Base-by-base conservation (phyloP, 2,888 invertebrate species). In the Rotaria sp. region DNA sequence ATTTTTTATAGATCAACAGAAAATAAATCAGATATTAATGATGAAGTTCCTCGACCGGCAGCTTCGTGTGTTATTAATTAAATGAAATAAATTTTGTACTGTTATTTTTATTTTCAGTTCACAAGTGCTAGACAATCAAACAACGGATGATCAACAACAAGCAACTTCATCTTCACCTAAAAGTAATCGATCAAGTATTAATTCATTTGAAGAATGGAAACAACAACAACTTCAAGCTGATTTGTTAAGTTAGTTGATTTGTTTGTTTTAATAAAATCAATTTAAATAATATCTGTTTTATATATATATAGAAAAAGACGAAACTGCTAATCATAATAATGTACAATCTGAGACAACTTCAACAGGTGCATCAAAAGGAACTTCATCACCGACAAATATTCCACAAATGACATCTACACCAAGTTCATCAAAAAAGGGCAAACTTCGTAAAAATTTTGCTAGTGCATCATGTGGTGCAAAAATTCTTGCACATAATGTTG, bases 381-480 rank as follows among this genome's bases (percentile, higher is more conserved):
- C 45, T 24, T 80, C 45, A 45, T n/a, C 80, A 8, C 5, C 80
- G 3, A 45, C 45, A n/a, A 41, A 26, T 45, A 10, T 1, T 21
- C 67, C 35, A 67, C 67, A 35, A 7, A 18, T 30, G 1, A 4
- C 35, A 35, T 67, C 67, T 13, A 59, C 30, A 2, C 4, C 2
- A 13, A n/a, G 59, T 59, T 30, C 10, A 24, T 1, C 75, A 26
- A 80, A 80, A 26, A 80, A 80, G 11, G 26, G 24, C 0, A 80
- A 80, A 80, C 15, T 80, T 13, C 80, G 85, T 18, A 96, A 96
- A 91, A 99, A 99, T 91, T 98, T 97, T 91, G 98, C 98, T 2
- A 96, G 96, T 0, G 94, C 95, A 10, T 96, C 96, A 89, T 99
- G 99, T 92, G 98, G 98, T 0, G 97, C 99, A 0, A 99, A 99